Conservation (phyloP, 2,797 vertebrate species). For the Tragopan temminckii region DNA sequence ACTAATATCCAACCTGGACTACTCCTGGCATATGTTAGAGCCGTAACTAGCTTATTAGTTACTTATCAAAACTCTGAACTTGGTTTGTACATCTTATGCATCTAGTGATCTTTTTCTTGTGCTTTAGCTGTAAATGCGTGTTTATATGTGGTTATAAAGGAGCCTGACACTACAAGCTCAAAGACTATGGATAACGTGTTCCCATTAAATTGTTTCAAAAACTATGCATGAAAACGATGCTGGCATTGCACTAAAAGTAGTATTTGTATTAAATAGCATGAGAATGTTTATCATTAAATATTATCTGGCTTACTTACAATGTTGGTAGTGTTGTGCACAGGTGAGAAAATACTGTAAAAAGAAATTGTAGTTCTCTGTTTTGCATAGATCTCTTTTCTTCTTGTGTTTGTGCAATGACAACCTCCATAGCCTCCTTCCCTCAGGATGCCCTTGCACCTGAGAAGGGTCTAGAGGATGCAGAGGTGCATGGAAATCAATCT, state of each 20-base stretch:
- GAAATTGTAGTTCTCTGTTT: neutral
- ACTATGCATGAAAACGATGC: neutral
- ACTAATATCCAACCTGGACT: too few relatives aligned
- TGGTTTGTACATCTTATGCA: neutral
- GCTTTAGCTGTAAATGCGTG: neutral
- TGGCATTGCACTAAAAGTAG: neutral
- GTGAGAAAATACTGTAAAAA: conserved; percentile 26
- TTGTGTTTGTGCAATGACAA: neutral
- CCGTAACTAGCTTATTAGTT: neutral
- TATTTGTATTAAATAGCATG: neutral
- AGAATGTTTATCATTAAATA: conserved; percentile 3
- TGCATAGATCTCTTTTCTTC: neutral
- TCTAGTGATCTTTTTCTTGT: neutral
- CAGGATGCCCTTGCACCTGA: neutral
- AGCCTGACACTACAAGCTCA: neutral
- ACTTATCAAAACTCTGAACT: neutral
- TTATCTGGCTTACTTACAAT: conserved; percentile 24
- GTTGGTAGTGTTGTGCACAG: neutral
- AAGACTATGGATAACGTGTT: conserved; percentile 22
- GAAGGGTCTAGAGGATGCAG: fast-evolving
- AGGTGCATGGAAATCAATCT: neutral
- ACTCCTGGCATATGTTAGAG: too few relatives aligned
- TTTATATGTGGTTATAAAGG: neutral
- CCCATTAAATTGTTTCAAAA: conserved; percentile 22
- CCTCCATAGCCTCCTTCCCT: neutral